Percentiles rank a stretch among this genome's conserved stretches.
Conservation (phyloP, 2,797 vertebrate genomes). For the Rhinophrynus dorsalis region DNA sequence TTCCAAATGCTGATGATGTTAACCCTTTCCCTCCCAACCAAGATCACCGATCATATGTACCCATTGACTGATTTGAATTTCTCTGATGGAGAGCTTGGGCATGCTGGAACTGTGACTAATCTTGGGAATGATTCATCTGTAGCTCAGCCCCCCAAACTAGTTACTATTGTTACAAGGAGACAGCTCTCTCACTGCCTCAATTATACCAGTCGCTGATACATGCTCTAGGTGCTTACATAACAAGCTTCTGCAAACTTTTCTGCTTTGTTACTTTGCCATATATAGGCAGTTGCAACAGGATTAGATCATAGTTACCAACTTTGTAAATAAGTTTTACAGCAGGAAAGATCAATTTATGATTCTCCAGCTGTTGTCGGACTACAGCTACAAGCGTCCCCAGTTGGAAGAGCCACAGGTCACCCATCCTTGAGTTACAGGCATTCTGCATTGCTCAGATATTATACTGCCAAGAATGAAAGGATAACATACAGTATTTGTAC, state of each 20-base stretch:
- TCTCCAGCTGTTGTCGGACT: too few species aligned
- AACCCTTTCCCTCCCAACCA: too few species aligned
- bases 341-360: too few species aligned
- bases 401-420: too few species aligned
- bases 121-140: conserved; percentile 25
- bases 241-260: conserved; percentile 6
- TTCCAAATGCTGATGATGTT: too few species aligned
- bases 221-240: conserved; percentile 25
- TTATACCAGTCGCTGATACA: conserved; percentile 22
- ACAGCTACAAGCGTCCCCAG: too few species aligned
- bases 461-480: too few species aligned
- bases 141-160: conserved; percentile 3
- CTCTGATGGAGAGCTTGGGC: not conserved
- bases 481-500: conserved; percentile 10
- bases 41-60: too few species aligned
- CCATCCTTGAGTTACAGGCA: too few species aligned
- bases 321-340: too few species aligned
- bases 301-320: not conserved
- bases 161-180: conserved; percentile 28
- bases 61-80: too few species aligned
- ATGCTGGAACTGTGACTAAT: conserved; percentile 27
- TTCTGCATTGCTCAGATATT: too few species aligned
- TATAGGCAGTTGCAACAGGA: not conserved
- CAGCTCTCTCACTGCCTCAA: not conserved
- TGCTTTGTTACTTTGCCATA: not conserved